Evolutionary conservation across 2,113 vertebrate genomes (phyloP), one percentile per base, ranked within the genome.

Genomic region (Engraulis encrasicolus): DNA sequence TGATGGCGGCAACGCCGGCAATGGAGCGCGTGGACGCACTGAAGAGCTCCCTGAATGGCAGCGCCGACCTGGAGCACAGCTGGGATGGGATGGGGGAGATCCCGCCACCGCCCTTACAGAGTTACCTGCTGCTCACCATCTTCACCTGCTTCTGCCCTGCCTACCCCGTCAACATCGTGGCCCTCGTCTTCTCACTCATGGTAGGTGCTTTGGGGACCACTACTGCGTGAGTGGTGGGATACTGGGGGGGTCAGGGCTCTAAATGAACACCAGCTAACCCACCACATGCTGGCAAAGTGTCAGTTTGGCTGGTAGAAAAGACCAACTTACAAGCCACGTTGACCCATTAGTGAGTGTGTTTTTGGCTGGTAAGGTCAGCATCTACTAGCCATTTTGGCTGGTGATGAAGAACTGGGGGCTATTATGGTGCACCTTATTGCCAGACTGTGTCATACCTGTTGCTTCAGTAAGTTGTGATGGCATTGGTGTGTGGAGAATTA

Each of bases 81-180:
- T 93, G 88, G 50, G 93, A 95, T 91, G 95, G n/a, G n/a, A n/a
- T n/a, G n/a, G n/a, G 82, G 90, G 88, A 79, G 86, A 91, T 14
- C 66, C 66, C 9, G 40, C 36, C 86, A 23, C 92, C 89, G 66
- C 92, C 88, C 87, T 94, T 96, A 78, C 93, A 88, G 78, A 96
- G 88, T 94, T 97, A 97, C 91, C 92, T 98, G 83, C 89, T 95
- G 86, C 93, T 97, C 90, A 93, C 94, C 90, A 96, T 98, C 89
- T 87, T 97, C 85, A 48, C 96, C 54, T 98, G 97, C 83, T 97
- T 98, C 87, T 98, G 96, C 90, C 97, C 97, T 4, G 96, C 97
- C 0, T 97, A 96, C 90, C 97, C 97, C 1, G 9, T 98, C 92
- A 98, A 98, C 91, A 96, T 98, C 20, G 96, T 98, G 87, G 96